Conservation (phyloP, 2,113 vertebrate genomes). For the Oncorhynchus nerka region DNA sequence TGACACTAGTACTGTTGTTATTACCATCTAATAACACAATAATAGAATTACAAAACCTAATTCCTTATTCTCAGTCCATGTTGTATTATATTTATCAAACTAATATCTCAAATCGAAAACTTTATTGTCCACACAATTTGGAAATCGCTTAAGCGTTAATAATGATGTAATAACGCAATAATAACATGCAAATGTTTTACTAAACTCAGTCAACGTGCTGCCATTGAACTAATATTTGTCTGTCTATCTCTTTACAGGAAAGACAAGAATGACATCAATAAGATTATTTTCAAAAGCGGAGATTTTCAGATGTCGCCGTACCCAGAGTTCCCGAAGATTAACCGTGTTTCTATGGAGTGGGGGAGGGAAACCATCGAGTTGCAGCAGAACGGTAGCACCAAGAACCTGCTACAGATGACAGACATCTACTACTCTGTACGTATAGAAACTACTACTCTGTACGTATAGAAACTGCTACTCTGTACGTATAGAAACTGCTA, state of each 20-base stretch:
- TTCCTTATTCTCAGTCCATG: not conserved
- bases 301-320: conserved; percentile 97
- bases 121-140: too few relatives aligned
- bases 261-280: conserved; percentile 97
- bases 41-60: not conserved
- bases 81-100: not conserved
- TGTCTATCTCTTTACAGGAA: conserved; percentile 74
- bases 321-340: conserved; percentile 90
- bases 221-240: not conserved
- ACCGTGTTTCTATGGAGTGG: conserved; percentile 90
- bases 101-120: not conserved
- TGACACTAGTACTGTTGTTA: not conserved
- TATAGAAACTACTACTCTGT: conserved; percentile 4
- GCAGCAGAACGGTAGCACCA: conserved; percentile 98
- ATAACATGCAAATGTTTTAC: too few relatives aligned
- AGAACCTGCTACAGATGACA: conserved; percentile 96
- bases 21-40: not conserved
- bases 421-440: conserved; percentile 95
- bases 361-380: conserved; percentile 95
- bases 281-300: conserved; percentile 97
- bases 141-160: too few relatives aligned
- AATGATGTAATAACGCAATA: too few relatives aligned
- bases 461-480: not conserved
- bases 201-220: not conserved
- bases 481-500: not conserved